These are phyloP conservation scores for Dynastes maya DNA, from an alignment of 2,888 invertebrate genomes.

Conservation along the genomic window DNA sequence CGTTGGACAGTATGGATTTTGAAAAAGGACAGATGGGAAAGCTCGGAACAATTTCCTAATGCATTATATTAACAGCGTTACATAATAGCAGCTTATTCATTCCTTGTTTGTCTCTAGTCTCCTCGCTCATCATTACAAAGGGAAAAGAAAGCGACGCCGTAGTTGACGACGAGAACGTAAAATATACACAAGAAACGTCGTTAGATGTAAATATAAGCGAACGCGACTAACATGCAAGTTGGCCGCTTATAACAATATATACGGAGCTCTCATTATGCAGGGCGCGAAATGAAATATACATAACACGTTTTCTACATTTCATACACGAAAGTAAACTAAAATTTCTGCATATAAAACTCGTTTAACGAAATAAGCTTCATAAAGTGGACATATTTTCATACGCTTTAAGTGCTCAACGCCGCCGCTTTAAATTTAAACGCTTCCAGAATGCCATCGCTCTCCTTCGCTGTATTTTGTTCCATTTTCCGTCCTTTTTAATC, in stretches of 20 bases:
- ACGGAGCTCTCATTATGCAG: slow-evolving; percentile 55
- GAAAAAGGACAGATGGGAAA: too few relatives aligned
- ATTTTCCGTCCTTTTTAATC: neutral
- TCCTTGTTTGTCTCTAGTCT: too few relatives aligned
- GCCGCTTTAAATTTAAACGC: slow-evolving; percentile 53
- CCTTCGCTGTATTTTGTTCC: neutral
- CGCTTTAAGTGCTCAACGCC: slow-evolving; percentile 56
- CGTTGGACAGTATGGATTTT: too few relatives aligned
- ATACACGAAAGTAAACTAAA: slow-evolving; percentile 61
- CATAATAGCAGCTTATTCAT: too few relatives aligned
- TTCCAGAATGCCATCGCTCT: slow-evolving; percentile 11
- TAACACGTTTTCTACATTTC: slow-evolving; percentile 62
- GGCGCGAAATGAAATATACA: slow-evolving; percentile 61
- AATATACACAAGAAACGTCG: slow-evolving; percentile 46
- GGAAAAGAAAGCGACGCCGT: neutral
- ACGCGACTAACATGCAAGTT: slow-evolving; percentile 25
- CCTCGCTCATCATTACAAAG: neutral
- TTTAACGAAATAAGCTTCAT: slow-evolving; percentile 62
- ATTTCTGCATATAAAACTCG: slow-evolving; percentile 63
- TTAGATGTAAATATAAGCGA: slow-evolving; percentile 31
- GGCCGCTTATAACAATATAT: slow-evolving; percentile 24
- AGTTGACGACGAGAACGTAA: neutral
- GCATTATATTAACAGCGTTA: too few relatives aligned
- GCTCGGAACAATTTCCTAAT: too few relatives aligned
- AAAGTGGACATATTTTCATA: slow-evolving; percentile 63